phyloP scores from a whole-genome alignment of 1,140 invertebrate species.

The Drosophila pseudoobscura region DNA sequence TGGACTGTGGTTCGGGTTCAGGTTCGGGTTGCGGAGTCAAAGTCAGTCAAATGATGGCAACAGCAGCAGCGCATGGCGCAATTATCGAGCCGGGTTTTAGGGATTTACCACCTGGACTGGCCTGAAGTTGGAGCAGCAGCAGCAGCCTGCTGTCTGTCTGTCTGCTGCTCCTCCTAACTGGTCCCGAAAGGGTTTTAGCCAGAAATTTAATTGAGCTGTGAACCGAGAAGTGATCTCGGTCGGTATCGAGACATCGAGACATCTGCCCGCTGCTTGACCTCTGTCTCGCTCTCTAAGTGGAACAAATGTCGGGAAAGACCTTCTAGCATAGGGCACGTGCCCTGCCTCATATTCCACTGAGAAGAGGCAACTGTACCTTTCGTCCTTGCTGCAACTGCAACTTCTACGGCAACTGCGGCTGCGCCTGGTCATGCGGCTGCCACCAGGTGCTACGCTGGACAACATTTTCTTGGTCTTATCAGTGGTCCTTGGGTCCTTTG shows the following conservation, averaged over 20 bases:
- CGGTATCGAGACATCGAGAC: constrained; percentile 33
- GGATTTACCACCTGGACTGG: constrained; percentile 72
- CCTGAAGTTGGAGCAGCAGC: constrained; percentile 39
- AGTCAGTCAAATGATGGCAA: constrained; percentile 58
- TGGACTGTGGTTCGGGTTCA: constrained; percentile 2
- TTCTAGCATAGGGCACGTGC: constrained; percentile 38
- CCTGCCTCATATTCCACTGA: not conserved
- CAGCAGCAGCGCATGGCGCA: constrained; percentile 58
- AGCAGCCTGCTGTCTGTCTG: constrained; percentile 26
- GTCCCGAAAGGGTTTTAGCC: constrained; percentile 25
- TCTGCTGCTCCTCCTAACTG: constrained; percentile 33
- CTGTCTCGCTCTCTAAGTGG: constrained; percentile 23
- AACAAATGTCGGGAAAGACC: constrained; percentile 22
- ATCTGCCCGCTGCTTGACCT: constrained; percentile 4
- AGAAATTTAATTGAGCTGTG: constrained; percentile 47
- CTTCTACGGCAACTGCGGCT: not conserved
- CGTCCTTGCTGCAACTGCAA: constrained; percentile 27
- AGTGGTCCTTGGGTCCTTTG: constrained; percentile 29
- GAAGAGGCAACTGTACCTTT: constrained; percentile 30
- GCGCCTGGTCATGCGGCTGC: not conserved
- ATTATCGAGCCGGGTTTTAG: constrained; percentile 64
- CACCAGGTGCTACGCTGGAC: constrained; percentile 51
- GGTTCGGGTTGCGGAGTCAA: constrained; percentile 43
- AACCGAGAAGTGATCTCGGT: constrained; percentile 34
- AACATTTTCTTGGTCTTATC: constrained; percentile 71